These are phyloP conservation scores for Drosophila baimaii DNA, from an alignment of 1,140 invertebrate species.

Conservation along the genomic window DNA sequence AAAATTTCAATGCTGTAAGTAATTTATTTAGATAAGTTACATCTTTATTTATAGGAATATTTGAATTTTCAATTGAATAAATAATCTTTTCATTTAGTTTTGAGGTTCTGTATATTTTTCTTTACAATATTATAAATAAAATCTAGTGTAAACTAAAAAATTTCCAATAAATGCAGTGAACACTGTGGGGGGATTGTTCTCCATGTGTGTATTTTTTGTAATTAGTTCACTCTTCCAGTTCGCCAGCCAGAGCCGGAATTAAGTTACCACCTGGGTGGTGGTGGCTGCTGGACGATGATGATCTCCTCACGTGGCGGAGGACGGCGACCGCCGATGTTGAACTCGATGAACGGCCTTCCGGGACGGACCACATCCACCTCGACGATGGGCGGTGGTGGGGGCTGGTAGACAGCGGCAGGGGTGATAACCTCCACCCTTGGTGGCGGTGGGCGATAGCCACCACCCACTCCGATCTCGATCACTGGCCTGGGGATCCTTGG, in stretches of 20 bases:
- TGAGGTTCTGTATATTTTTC: slow-evolving; percentile 4
- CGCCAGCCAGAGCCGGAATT: neutral
- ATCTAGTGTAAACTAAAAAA: slow-evolving; percentile 20
- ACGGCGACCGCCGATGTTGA: slow-evolving; percentile 67
- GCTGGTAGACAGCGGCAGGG: slow-evolving; percentile 68
- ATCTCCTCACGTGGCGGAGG: slow-evolving; percentile 66
- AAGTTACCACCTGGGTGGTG: slow-evolving; percentile 62
- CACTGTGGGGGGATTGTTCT: slow-evolving; percentile 9
- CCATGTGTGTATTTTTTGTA: neutral
- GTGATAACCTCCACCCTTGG: slow-evolving; percentile 59
- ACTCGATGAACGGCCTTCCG: slow-evolving; percentile 64
- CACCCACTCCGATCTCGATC: slow-evolving; percentile 65
- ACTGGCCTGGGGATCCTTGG: slow-evolving; percentile 67
- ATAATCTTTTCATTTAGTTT: neutral
- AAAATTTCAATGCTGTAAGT: neutral
- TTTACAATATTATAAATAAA: slow-evolving; percentile 15
- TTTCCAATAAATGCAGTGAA: neutral
- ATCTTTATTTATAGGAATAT: neutral
- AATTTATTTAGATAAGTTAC: neutral
- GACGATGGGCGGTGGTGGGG: slow-evolving; percentile 61
- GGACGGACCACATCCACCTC: slow-evolving; percentile 72
- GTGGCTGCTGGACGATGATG: slow-evolving; percentile 65
- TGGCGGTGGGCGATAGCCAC: slow-evolving; percentile 52
- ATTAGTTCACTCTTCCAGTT: slow-evolving; percentile 15
- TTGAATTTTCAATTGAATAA: neutral